phyloP scores from a whole-genome alignment of 1,140 invertebrate species.

The Leptinotarsa lineolata region DNA sequence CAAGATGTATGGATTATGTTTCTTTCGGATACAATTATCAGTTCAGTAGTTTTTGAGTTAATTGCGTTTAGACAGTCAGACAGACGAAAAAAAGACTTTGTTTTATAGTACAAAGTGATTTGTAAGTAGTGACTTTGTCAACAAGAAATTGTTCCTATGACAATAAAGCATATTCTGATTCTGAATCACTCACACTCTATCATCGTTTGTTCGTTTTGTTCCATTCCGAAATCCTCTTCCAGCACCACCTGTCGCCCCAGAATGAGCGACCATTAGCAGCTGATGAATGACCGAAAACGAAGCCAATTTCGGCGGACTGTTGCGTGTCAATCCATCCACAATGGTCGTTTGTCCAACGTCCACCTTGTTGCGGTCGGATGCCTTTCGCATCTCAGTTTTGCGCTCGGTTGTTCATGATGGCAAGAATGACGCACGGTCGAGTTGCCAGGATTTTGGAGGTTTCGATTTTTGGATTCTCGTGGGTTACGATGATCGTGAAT shows the following conservation, averaged over 20 bases:
- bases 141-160: too few relatives aligned
- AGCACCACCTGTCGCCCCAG: conserved; percentile 19
- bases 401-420: conserved; percentile 1
- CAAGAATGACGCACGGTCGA: background rate
- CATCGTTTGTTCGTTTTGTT: too few relatives aligned
- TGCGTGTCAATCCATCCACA: conserved; percentile 27
- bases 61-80: too few relatives aligned
- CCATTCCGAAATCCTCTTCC: background rate
- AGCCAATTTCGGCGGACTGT: conserved; percentile 25
- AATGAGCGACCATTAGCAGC: conserved; percentile 25
- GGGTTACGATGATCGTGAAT: background rate
- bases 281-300: conserved; percentile 29
- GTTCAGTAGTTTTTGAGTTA: too few relatives aligned
- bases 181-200: too few relatives aligned
- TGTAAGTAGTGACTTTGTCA: too few relatives aligned
- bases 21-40: too few relatives aligned
- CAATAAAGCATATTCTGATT: too few relatives aligned
- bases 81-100: too few relatives aligned
- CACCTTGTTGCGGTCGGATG: conserved; percentile 24
- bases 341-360: conserved; percentile 23
- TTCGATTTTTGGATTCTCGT: background rate
- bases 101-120: too few relatives aligned
- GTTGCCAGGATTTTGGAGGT: background rate
- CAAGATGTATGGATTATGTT: too few relatives aligned
- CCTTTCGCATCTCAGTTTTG: conserved; percentile 25